phyloP scores from a whole-genome alignment of 2,797 vertebrate species.

The Mormyrops attenuatus region DNA sequence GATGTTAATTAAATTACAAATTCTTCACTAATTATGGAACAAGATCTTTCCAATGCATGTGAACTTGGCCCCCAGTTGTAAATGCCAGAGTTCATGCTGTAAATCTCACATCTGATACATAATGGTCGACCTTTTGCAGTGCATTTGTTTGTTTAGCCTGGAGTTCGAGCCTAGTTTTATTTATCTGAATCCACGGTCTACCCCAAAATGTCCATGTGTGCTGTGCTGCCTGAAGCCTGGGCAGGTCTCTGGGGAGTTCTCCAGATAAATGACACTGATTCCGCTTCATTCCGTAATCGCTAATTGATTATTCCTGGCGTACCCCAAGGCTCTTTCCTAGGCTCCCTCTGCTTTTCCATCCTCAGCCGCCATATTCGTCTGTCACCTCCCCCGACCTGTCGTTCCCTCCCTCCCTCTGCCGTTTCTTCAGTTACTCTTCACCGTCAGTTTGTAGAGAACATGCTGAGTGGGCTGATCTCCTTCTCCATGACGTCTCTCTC shows the following conservation, averaged over 20 bases:
- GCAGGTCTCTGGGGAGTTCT: background rate
- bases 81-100: background rate
- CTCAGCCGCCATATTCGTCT: background rate
- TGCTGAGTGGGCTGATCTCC: background rate
- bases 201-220: background rate
- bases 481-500: background rate
- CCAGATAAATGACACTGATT: background rate
- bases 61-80: background rate
- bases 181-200: background rate
- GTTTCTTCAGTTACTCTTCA: background rate
- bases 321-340: constrained; percentile 10
- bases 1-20: background rate
- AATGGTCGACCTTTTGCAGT: background rate
- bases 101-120: background rate
- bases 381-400: background rate
- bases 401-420: background rate
- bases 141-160: background rate
- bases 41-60: background rate
- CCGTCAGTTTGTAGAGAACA: background rate
- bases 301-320: background rate
- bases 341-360: background rate
- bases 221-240: background rate
- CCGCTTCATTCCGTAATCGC: background rate
- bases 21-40: background rate
- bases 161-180: background rate